Evolutionary conservation across 2,797 vertebrate species (phyloP), one percentile per base, ranked within the genome.

Genomic region (Esox lucius): DNA sequence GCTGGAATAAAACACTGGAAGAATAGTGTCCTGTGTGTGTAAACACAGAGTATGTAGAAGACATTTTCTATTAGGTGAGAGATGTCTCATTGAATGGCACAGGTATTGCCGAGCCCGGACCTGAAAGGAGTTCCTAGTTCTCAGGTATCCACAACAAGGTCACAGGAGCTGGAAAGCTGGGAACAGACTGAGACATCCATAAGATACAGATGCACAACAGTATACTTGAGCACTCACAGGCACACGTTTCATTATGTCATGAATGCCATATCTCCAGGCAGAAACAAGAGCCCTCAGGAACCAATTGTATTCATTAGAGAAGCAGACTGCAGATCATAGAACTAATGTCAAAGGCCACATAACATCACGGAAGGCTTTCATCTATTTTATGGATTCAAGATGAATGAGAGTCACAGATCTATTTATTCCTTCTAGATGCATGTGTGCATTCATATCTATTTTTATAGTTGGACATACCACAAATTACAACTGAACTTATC

Each of bases 171-270:
- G 39, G 4, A 42, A 42, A 42, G 0, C 81, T 87, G 84, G 87
- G 90, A 80, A 79, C 81, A 84, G 80, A 85, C 85, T 74, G 89
- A 71, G 85, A 79, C 81, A 82, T 83, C 76, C 51, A 73, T 33
- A 84, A 84, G 91, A 84, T 89, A 91, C 88, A 88, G 84, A 91
- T 91, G 86, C 81, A 88, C 88, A 86, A 81, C 84, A 84, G 86
- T 70, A 66, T 66, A 24, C 1, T 22, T 22, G 62, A 70, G 69
- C 19, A 51, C 61, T 24, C 39, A n/a, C 1, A 64, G 8, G 19
- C 66, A 72, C 68, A 46, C 5, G 16, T 8, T 33, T 28, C 5
- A 5, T 73, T 81, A 77, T 69, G 53, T 79, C 76, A 79, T 62
- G 31, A 81, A 80, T 77, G 76, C 79, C 82, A 61, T 48, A 76